Evolutionary conservation across 2,888 invertebrate genomes (phyloP).

Genomic region (Hypomecis atomaria): DNA sequence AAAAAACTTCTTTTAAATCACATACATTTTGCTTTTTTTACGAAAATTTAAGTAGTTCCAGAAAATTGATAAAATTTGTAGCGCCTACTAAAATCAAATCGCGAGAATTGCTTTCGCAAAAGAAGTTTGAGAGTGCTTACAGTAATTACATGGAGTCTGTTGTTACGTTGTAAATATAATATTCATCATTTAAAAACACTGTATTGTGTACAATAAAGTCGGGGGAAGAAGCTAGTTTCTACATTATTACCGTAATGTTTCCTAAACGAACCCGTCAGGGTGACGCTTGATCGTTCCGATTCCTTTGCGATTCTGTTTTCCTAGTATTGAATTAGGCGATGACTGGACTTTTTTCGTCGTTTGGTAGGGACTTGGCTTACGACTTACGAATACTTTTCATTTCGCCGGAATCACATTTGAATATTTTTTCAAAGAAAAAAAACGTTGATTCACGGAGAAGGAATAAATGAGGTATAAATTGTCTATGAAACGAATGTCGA

Average conservation of each 20-base stretch:
- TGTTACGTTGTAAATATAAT: too few species aligned
- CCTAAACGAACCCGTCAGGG: constrained; percentile 19
- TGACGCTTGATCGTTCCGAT: constrained; percentile 17
- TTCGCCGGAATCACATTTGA: constrained; percentile 6
- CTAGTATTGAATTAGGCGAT: constrained; percentile 19
- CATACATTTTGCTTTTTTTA: too few species aligned
- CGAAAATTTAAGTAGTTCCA: too few species aligned
- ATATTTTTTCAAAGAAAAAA: neutral
- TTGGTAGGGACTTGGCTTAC: constrained; percentile 1
- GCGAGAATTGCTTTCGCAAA: too few species aligned
- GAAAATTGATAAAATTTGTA: too few species aligned
- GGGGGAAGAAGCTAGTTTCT: neutral
- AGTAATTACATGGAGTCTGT: too few species aligned
- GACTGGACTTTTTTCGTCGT: constrained; percentile 10
- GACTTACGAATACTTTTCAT: constrained; percentile 5
- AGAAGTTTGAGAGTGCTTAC: too few species aligned
- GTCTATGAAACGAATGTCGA: too few species aligned
- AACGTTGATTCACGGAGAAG: neutral
- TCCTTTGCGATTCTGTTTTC: constrained; percentile 15
- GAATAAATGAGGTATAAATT: neutral
- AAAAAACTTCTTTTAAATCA: neutral
- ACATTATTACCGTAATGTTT: constrained; percentile 18
- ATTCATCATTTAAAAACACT: too few species aligned
- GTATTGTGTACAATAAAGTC: too few species aligned
- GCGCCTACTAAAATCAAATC: too few species aligned